Evolutionary conservation across 2,797 vertebrate genomes (phyloP).

Genomic region (Crenuchus spilurus): DNA sequence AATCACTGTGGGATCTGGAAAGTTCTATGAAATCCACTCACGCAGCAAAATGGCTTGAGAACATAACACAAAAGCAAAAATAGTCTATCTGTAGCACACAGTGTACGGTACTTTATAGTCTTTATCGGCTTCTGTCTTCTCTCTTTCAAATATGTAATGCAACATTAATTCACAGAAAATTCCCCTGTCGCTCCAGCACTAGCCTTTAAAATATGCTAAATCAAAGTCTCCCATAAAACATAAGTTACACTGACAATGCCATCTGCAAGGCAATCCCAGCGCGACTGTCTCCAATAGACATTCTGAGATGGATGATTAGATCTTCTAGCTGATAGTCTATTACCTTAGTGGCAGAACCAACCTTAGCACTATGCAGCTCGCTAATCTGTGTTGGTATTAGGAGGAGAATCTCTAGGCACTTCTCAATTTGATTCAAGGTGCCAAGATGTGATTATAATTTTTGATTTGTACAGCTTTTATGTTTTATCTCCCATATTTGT

Average conservation of each 20-base stretch:
- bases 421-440: background rate
- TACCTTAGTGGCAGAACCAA: constrained; percentile 31
- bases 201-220: constrained; percentile 50
- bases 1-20: too few relatives aligned
- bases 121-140: constrained; percentile 4
- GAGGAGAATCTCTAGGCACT: background rate
- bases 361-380: background rate
- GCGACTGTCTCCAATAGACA: constrained; percentile 38
- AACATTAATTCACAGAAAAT: constrained; percentile 37
- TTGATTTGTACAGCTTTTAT: background rate
- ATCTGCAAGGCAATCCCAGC: constrained; percentile 42
- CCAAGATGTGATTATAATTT: background rate
- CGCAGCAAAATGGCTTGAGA: too few relatives aligned
- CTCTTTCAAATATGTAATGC: constrained; percentile 25
- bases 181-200: constrained; percentile 24
- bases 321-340: constrained; percentile 40
- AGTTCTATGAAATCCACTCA: too few relatives aligned
- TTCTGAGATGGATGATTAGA: constrained; percentile 46
- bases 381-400: background rate
- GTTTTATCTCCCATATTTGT: background rate
- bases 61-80: too few relatives aligned
- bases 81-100: background rate
- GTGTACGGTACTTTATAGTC: background rate
- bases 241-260: constrained; percentile 43
- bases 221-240: constrained; percentile 36